Evolutionary conservation across 2,797 vertebrate species (phyloP).

Genomic region (Taenioides sp.): DNA sequence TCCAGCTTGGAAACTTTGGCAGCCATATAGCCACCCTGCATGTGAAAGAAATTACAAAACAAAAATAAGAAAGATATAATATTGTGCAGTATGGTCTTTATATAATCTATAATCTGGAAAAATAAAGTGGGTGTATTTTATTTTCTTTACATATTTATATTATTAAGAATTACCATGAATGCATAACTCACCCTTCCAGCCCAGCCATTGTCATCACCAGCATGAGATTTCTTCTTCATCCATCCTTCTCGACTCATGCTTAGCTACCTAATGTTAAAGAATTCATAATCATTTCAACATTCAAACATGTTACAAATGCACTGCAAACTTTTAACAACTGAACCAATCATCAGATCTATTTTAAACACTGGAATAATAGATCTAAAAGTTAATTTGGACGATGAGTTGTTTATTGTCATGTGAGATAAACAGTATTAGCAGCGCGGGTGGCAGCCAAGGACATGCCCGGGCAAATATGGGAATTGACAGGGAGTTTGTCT

Average conservation of each 20-base stretch:
- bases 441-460: conserved; percentile 11
- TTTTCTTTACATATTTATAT: neutral
- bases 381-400: neutral
- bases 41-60: conserved; percentile 10
- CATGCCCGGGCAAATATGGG: conserved; percentile 40
- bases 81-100: neutral
- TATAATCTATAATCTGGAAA: neutral
- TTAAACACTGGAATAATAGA: neutral
- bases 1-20: conserved; percentile 95
- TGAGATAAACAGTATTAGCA: neutral
- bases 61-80: neutral
- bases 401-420: neutral
- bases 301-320: neutral
- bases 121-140: neutral
- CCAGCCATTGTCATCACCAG: conserved; percentile 88
- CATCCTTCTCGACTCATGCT: conserved; percentile 97
- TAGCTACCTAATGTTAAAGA: conserved; percentile 78
- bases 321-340: neutral
- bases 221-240: conserved; percentile 85
- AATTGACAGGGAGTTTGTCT: conserved; percentile 33
- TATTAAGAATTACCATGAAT: neutral
- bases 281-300: neutral
- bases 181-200: conserved; percentile 82
- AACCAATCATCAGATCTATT: neutral
- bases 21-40: conserved; percentile 94